These are phyloP conservation scores for Tetheella fluctuosa DNA, from an alignment of 2,888 invertebrate species.

Conservation along the genomic window DNA sequence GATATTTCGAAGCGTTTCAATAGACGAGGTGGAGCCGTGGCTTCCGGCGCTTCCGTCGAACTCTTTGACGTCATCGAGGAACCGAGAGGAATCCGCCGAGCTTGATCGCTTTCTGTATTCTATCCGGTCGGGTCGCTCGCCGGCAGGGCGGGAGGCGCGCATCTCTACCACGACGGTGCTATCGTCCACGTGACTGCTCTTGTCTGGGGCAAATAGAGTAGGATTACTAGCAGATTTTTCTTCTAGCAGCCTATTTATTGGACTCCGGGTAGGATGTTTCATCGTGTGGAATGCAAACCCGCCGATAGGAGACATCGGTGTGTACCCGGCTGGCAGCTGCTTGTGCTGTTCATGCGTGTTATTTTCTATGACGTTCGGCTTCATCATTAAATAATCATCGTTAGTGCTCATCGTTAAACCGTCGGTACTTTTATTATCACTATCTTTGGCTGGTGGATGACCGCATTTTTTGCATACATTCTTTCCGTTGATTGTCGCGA, in stretches of 20 bases:
- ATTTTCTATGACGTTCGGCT: constrained; percentile 77
- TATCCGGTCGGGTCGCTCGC: constrained; percentile 38
- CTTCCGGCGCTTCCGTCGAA: constrained; percentile 72
- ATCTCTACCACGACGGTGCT: constrained; percentile 19
- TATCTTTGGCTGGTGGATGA: constrained; percentile 63
- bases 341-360: constrained; percentile 49
- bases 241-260: constrained; percentile 62
- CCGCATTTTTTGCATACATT: constrained; percentile 86
- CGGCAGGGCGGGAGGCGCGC: constrained; percentile 21
- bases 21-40: constrained; percentile 74
- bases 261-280: constrained; percentile 63
- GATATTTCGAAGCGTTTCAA: constrained; percentile 76
- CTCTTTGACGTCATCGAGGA: constrained; percentile 85
- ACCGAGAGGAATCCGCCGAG: constrained; percentile 89
- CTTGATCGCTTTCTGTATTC: constrained; percentile 82
- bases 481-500: constrained; percentile 37
- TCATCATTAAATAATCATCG: constrained; percentile 89
- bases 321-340: constrained; percentile 81
- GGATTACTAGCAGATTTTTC: constrained; percentile 89
- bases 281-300: constrained; percentile 70
- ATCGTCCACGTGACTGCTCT: constrained; percentile 20
- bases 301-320: constrained; percentile 89
- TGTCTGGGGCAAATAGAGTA: constrained; percentile 79
- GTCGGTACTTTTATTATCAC: constrained; percentile 24
- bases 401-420: constrained; percentile 25